Evolutionary conservation across 2,113 vertebrate species (phyloP), one percentile per base, ranked within the genome.

Genomic region (Rhea pennata): DNA sequence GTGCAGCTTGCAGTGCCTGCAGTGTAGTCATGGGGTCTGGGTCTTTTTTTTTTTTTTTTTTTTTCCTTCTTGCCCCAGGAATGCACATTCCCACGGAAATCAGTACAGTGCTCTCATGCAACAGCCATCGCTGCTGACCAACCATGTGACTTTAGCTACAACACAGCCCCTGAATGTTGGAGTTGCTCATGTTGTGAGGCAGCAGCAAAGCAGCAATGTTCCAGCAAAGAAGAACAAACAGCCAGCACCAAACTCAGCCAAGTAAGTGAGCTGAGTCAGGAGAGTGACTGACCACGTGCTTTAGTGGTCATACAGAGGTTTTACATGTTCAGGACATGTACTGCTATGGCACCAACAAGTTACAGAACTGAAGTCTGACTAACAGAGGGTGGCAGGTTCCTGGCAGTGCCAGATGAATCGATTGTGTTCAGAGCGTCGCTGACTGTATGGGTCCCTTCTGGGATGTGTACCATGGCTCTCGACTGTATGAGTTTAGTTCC

Each of bases 211-310:
- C 82, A 97, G 95, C 93, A 97, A 97, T 8, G 94, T 97, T 61
- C 96, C 98, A 61, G 98, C 98, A 23, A 99, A 99, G 98, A 99
- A 99, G 97, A 98, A 98, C 62, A 99, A 99, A 95, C 99, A 98
- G 56, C 98, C 98, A 46, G 98, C 96, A 27, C 91, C 97, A 13
- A 97, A 77, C 10, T 75, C 96, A 70, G 96, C 98, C 98, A 98
- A 99, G 98, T 98, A 97, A 98, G 98, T 31, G 31, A 59, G 56
- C 56, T 59, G 56, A 31, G 19, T 59, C 31, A n/a, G 72, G 88
- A 40, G 15, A 2, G 0, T 31, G 27, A 4, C 6, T 70, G 15
- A 15, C 27, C 48, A 15, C 19, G 59, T 42, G 27, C 39, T 90
- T 90, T 73, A 6, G 26, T 75, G 74, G 9, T 50, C 24, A 10